Evolutionary conservation across 2,113 vertebrate species (phyloP), one percentile per base, ranked within the genome.

Genomic region (Paradisaea rubra): DNA sequence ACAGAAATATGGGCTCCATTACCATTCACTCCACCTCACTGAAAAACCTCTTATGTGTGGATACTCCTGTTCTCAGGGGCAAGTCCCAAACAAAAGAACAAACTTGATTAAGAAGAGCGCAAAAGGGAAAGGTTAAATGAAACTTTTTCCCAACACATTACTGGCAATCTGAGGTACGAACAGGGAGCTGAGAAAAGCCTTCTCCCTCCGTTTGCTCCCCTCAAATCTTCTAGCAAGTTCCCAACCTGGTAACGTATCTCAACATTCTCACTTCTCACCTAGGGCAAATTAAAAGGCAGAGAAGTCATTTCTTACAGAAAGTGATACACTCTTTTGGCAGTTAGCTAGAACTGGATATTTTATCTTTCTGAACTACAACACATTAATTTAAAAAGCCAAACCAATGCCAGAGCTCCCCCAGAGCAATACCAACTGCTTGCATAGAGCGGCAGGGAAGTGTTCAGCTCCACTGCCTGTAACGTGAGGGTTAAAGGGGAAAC

Each of bases 391-490:
- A 86, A 90, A 88, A 77, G 59, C 22, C 81, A 93, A 79, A 57
- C 5, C 53, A 56, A 23, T 0, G 1, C 13, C 59, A 33, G 16
- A 50, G 7, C 13, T 59, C 21, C 41, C n/a, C 57, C 49, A 11
- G 42, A 66, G 54, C n/a, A 69, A 7, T 1, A n/a, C 23, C 49
- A 47, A 17, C 30, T 41, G 39, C 59, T 59, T 61, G 74, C 63
- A 77, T 30, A 47, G 28, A 64, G 39, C 14, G 57, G 83, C 82
- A 71, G 52, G 63, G 71, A 53, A 82, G 19, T 5, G 11, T 14
- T 60, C 54, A 28, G 52, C 70, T 83, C 11, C 0, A 9, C 57
- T 8, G 0, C 39, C 37, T 35, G 64, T 6, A 80, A 37, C 0
- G 0, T 1, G 54, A 50, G 70, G 66, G 71, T 72, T 91, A 77